These are phyloP conservation scores for Antheraea yamamai DNA, from an alignment of 2,888 invertebrate genomes.

Conservation along the genomic window DNA sequence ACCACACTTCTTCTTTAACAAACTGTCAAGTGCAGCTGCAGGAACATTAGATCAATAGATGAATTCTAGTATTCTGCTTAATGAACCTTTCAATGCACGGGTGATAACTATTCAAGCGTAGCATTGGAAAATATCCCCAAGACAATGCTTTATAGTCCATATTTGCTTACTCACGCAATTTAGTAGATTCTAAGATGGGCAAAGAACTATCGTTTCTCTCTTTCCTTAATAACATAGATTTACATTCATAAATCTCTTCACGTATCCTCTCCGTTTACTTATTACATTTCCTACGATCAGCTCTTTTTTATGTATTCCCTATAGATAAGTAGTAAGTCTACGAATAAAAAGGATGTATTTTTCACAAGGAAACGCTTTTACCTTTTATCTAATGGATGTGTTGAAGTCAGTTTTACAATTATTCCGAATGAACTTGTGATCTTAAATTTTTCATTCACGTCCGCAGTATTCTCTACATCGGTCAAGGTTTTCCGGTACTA, in stretches of 20 bases:
- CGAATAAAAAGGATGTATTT: no score
- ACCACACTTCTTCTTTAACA: no score
- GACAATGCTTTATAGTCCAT: background rate
- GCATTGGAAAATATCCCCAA: background rate
- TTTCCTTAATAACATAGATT: background rate
- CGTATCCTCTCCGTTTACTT: background rate
- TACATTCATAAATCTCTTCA: background rate
- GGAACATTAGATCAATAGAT: no score
- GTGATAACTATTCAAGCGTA: background rate
- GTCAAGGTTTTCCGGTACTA: background rate
- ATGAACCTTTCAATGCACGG: background rate
- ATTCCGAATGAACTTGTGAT: background rate
- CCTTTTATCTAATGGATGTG: background rate
- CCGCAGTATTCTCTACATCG: background rate
- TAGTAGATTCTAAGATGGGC: background rate
- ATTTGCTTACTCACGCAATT: background rate
- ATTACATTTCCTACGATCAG: background rate
- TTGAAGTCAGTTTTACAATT: background rate
- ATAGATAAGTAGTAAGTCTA: no score
- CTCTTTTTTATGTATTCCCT: background rate
- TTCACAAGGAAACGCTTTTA: no score
- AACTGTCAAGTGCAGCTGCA: no score
- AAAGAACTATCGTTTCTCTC: background rate
- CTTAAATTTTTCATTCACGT: background rate
- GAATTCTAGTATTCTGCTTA: no score